Evolutionary conservation across 2,888 invertebrate genomes (phyloP).

Genomic region (Apodemia zela): DNA sequence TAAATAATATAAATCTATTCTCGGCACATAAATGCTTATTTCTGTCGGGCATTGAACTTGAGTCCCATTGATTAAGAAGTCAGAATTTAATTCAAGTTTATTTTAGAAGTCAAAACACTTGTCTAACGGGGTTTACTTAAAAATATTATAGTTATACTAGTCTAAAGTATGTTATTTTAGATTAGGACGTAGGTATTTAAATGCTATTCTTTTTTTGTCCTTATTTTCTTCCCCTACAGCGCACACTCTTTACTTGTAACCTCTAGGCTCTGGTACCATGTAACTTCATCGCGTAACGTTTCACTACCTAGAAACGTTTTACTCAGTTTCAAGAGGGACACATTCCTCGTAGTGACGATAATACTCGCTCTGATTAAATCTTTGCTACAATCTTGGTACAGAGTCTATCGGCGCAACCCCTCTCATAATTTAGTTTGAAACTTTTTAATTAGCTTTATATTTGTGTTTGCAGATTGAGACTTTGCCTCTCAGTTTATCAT

Average conservation of each 20-base stretch:
- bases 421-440: constrained; percentile 80
- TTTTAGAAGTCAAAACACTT: too few relatives aligned
- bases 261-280: constrained; percentile 29
- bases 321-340: constrained; percentile 36
- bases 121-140: too few relatives aligned
- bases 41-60: too few relatives aligned
- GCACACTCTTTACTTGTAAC: not conserved
- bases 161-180: too few relatives aligned
- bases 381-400: constrained; percentile 71
- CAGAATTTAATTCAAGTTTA: too few relatives aligned
- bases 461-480: constrained; percentile 80
- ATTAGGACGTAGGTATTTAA: too few relatives aligned
- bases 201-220: constrained; percentile 39
- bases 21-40: too few relatives aligned
- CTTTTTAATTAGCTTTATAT: constrained; percentile 81
- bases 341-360: constrained; percentile 53
- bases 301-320: constrained; percentile 33
- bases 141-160: too few relatives aligned
- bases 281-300: constrained; percentile 35
- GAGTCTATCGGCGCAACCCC: constrained; percentile 72
- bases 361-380: constrained; percentile 68
- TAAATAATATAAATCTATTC: too few relatives aligned
- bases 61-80: too few relatives aligned
- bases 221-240: constrained; percentile 29
- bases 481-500: constrained; percentile 69